A percentile compares a stretch with the other conserved stretches of the same genome.
Conservation (phyloP, 2,113 vertebrate genomes). For the Trogon melanurus region DNA sequence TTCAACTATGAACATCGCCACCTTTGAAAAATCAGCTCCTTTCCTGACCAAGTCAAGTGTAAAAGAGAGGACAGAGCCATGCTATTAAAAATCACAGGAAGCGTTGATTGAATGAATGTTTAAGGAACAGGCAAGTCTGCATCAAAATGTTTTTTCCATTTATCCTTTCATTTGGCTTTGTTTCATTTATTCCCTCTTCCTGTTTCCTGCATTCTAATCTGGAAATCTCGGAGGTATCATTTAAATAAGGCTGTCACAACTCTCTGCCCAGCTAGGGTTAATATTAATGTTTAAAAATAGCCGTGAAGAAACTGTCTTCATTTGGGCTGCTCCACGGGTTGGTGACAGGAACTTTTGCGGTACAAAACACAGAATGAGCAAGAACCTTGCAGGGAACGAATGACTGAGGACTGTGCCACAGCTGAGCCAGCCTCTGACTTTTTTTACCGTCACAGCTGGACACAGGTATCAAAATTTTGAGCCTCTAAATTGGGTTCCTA, state of each 20-base stretch:
- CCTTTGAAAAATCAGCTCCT: not conserved
- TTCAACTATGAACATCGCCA: not conserved
- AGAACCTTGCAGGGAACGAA: not conserved
- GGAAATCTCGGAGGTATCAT: slow-evolving; percentile 37
- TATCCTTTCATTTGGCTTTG: slow-evolving; percentile 21
- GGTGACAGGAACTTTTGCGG: not conserved
- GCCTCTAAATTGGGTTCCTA: not conserved
- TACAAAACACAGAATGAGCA: not conserved
- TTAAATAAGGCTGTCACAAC: not conserved
- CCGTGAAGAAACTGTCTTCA: not conserved
- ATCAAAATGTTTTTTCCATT: slow-evolving; percentile 19
- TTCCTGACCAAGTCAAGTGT: not conserved
- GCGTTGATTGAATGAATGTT: slow-evolving; percentile 18
- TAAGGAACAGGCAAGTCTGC: not conserved
- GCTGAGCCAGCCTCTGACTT: not conserved
- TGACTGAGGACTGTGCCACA: not conserved
- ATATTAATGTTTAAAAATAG: not conserved
- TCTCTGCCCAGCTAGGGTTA: not conserved
- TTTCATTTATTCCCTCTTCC: slow-evolving; percentile 21
- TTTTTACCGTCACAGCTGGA: not conserved
- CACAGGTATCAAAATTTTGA: not conserved
- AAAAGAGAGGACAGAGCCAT: not conserved
- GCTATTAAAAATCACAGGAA: slow-evolving; percentile 35
- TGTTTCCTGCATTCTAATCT: slow-evolving; percentile 41
- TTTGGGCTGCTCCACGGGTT: not conserved